phyloP scores from a whole-genome alignment of 2,113 vertebrate genomes.

The Rana temporaria region DNA sequence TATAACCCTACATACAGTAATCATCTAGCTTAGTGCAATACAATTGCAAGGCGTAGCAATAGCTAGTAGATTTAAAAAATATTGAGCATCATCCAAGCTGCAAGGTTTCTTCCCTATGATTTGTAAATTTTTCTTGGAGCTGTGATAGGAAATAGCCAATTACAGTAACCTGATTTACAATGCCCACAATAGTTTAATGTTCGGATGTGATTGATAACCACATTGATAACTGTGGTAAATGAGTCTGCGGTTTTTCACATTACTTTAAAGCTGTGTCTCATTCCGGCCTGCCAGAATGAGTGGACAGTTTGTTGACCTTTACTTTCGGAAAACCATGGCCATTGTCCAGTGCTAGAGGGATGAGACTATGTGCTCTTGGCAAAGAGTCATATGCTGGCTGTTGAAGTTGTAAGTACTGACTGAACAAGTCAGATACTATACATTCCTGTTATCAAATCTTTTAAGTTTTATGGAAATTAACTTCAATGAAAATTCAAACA shows the following conservation, averaged over 20 bases:
- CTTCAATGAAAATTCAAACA: neutral
- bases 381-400: neutral
- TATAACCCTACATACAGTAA: constrained; percentile 30
- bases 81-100: constrained; percentile 47
- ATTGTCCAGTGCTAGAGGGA: constrained; percentile 33
- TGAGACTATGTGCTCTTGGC: neutral
- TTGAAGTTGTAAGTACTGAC: neutral
- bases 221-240: constrained; percentile 59
- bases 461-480: neutral
- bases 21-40: constrained; percentile 35
- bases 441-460: neutral
- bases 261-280: constrained; percentile 47
- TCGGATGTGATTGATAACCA: constrained; percentile 53
- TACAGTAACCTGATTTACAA: constrained; percentile 58
- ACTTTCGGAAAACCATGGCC: constrained; percentile 51
- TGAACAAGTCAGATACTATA: neutral
- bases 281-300: constrained; percentile 50
- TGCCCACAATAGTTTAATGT: constrained; percentile 57
- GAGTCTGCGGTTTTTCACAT: constrained; percentile 56
- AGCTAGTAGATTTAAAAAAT: constrained; percentile 23
- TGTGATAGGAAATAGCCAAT: constrained; percentile 58
- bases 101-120: constrained; percentile 54
- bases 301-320: constrained; percentile 54
- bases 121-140: constrained; percentile 56
- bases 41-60: constrained; percentile 6